These are phyloP conservation scores for Cotesia vestalis DNA, from an alignment of 1,140 invertebrate genomes.

Conservation along the genomic window DNA sequence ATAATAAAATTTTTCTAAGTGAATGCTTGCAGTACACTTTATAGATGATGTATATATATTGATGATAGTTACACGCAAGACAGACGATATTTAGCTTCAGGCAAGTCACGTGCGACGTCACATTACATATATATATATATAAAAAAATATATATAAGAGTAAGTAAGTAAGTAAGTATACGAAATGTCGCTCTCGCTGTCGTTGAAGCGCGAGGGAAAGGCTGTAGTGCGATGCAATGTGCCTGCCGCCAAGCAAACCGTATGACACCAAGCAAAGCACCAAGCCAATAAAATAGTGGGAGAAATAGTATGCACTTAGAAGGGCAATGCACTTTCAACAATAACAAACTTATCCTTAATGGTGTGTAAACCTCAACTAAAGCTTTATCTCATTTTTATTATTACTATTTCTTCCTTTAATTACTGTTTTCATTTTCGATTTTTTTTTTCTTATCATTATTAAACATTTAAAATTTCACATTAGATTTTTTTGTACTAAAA, in stretches of 20 bases:
- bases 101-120: constrained; percentile 22
- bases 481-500: too few relatives aligned
- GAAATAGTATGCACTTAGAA: constrained; percentile 11
- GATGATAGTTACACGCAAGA: constrained; percentile 6
- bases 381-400: too few relatives aligned
- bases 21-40: background rate
- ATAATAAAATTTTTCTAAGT: too few relatives aligned
- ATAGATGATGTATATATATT: constrained; percentile 4
- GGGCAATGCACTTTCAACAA: constrained; percentile 57
- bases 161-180: constrained; percentile 4
- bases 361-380: background rate
- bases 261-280: too few relatives aligned
- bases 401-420: too few relatives aligned
- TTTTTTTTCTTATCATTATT: too few relatives aligned
- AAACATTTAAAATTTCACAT: too few relatives aligned
- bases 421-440: too few relatives aligned
- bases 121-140: constrained; percentile 9
- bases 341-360: constrained; percentile 31
- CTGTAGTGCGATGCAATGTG: constrained; percentile 16
- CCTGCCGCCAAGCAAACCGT: constrained; percentile 19
- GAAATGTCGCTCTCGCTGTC: constrained; percentile 31
- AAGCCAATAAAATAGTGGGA: constrained; percentile 13
- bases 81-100: constrained; percentile 17
- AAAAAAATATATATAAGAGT: too few relatives aligned
- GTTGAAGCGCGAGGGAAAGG: constrained; percentile 25